Conservation (phyloP, 2,113 vertebrate genomes). For the Trinectes maculatus region DNA sequence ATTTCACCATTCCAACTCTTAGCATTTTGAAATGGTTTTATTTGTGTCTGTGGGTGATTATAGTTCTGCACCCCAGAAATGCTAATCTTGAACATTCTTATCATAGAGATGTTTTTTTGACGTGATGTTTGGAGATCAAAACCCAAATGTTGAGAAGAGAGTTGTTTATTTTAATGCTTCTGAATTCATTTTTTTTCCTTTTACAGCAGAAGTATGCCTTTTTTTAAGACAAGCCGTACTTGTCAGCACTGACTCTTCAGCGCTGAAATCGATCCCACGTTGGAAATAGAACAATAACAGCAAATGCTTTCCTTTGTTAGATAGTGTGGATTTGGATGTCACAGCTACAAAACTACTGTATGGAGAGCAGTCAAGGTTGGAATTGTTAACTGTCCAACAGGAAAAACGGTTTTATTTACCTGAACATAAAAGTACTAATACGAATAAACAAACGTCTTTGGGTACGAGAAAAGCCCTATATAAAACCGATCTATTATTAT, state of each 20-base stretch:
- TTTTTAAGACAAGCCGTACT: background rate
- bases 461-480: no score
- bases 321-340: slow-evolving; percentile 12
- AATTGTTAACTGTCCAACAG: background rate
- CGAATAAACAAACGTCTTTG: background rate
- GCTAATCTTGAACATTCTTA: background rate
- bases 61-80: background rate
- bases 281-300: slow-evolving; percentile 24
- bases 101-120: slow-evolving; percentile 2
- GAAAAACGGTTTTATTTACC: background rate
- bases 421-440: background rate
- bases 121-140: background rate
- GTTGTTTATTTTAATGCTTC: background rate
- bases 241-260: slow-evolving; percentile 8
- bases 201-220: background rate
- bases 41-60: background rate
- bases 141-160: background rate
- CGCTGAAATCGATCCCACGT: slow-evolving; percentile 33
- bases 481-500: no score
- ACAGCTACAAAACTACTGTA: background rate
- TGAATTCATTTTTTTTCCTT: background rate
- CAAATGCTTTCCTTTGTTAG: slow-evolving; percentile 30
- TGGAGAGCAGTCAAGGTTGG: slow-evolving; percentile 1
- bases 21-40: no score
- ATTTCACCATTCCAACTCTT: no score